A percentile compares a stretch with the other conserved stretches of the same genome.
Conservation (phyloP, 2,113 vertebrate species). For the Budorcas taxicolor region DNA sequence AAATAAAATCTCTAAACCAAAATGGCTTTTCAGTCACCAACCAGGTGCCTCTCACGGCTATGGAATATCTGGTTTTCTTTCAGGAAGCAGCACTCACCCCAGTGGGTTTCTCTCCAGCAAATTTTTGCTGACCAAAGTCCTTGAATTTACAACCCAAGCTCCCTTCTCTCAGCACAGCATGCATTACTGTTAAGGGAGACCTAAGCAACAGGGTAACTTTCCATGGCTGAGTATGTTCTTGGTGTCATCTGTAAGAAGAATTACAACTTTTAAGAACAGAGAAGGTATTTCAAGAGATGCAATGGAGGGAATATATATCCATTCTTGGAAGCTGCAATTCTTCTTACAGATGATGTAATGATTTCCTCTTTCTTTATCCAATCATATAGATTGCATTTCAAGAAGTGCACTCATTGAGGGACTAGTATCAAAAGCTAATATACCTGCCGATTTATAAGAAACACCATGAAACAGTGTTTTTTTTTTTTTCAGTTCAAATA, state of each 20-base stretch:
- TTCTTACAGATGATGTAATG: not conserved
- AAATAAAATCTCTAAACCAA: not conserved
- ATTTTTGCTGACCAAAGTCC: not conserved
- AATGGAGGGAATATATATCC: not conserved
- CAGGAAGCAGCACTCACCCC: not conserved
- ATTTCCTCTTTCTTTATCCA: constrained; percentile 13
- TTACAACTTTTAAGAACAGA: constrained; percentile 28
- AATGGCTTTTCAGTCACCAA: constrained; percentile 15
- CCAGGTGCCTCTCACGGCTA: not conserved
- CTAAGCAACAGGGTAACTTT: not conserved
- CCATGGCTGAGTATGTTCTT: not conserved
- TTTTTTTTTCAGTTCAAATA: not conserved
- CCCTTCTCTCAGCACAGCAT: not conserved
- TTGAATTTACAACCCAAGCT: not conserved
- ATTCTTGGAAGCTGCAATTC: not conserved
- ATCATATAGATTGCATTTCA: not conserved
- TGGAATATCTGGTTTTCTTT: not conserved
- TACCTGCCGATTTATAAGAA: not conserved
- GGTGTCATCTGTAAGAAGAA: not conserved
- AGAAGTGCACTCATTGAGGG: not conserved
- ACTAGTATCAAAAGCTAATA: not conserved
- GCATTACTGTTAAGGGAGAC: not conserved
- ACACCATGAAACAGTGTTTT: not conserved
- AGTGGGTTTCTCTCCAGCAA: not conserved
- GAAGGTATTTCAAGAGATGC: not conserved